These are phyloP conservation scores for Polydrusus tereticollis DNA, from an alignment of 2,888 invertebrate species.

Conservation along the genomic window DNA sequence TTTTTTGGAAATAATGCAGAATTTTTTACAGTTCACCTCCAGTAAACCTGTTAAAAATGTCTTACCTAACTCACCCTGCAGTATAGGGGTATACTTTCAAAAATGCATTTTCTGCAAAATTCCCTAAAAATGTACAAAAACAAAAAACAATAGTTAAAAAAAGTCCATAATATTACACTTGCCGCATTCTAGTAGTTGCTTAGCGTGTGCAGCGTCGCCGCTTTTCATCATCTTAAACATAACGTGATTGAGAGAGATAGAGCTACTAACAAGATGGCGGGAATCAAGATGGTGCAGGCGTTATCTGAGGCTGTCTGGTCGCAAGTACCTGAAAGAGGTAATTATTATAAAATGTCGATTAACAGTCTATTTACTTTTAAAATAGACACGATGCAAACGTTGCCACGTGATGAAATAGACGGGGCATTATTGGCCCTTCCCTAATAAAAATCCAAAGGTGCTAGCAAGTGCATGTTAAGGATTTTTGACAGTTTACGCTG, in stretches of 20 bases:
- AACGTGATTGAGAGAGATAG: constrained; percentile 54
- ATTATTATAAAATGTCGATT: too few relatives aligned
- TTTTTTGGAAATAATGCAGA: constrained; percentile 16
- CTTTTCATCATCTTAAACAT: constrained; percentile 62
- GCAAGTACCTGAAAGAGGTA: constrained; percentile 57
- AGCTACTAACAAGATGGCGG: constrained; percentile 56
- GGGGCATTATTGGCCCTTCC: too few relatives aligned
- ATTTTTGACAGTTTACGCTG: too few relatives aligned
- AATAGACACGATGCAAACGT: too few relatives aligned
- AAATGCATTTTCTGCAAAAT: constrained; percentile 9
- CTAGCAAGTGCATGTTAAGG: too few relatives aligned
- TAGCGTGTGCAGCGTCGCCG: constrained; percentile 56
- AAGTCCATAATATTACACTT: constrained; percentile 30
- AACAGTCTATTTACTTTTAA: too few relatives aligned
- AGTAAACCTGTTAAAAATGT: background rate
- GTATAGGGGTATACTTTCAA: too few relatives aligned
- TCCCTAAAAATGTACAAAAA: constrained; percentile 17
- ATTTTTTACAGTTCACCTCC: background rate
- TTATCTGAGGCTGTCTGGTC: constrained; percentile 55
- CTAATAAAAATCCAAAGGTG: too few relatives aligned
- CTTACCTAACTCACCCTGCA: too few relatives aligned
- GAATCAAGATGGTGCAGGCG: constrained; percentile 55
- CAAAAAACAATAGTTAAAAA: constrained; percentile 48
- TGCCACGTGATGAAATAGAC: too few relatives aligned
- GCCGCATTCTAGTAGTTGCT: constrained; percentile 56